Evolutionary conservation across 1,140 invertebrate species (phyloP), one percentile per base, ranked within the genome.

Genomic region (Dreissena polymorpha): DNA sequence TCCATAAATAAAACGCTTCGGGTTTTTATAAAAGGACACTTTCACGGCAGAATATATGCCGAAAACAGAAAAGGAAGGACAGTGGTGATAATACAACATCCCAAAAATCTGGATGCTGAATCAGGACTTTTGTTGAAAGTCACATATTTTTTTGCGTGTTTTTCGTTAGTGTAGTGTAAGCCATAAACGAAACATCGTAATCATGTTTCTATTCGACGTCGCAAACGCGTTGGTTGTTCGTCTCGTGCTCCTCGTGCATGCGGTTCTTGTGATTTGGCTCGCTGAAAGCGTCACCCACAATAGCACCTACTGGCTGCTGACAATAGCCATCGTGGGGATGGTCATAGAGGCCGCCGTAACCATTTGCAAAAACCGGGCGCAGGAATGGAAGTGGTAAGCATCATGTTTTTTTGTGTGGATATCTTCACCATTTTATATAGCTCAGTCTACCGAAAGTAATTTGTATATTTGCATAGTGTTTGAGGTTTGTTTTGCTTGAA

Each of bases 301-400:
- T 27, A 70, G n/a, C 13, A 63, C 83, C n/a, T 86, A 87, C 83
- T 90, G 89, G 89, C 69, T 88, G 51, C 84, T 91, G 76, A 72
- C 86, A 16, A 27, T 86, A 21, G 86, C 84, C 12, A 82, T 89
- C 55, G 67, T 88, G 5, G 85, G 85, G 1, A 72, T 91, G 27
- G 39, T 90, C 0, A 70, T 86, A 16, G 91, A 92, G 76, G 83
- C 85, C 29, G 49, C 88, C 13, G 70, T 90, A 14, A 90, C 87
- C 7, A 72, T 90, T 12, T 57, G 86, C 14, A 85, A 84, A 49
- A 75, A 87, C n/a, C 87, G 90, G 80, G 89, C 89, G 63, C 77
- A 86, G 67, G 90, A 90, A 85, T 90, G 88, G 85, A 89, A 90
- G 82, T 90, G 88, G 90, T 91, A 83, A 85, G 86, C 84, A 29